Evolutionary conservation across 2,113 vertebrate genomes (phyloP).

Genomic region (Psephotus haematonotus): DNA sequence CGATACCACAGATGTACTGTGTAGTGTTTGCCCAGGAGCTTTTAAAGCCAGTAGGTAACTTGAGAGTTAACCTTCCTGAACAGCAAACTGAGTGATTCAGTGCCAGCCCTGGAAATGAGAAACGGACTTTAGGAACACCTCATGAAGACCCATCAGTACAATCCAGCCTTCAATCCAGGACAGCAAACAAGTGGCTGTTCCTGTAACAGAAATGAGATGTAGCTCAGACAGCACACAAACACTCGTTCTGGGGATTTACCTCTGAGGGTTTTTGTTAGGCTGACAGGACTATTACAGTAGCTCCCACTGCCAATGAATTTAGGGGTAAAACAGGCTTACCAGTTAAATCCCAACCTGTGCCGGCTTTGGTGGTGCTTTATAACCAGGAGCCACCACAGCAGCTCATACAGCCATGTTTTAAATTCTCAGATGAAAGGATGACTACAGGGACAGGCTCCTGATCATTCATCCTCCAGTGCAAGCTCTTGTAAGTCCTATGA

Average conservation of each 20-base stretch:
- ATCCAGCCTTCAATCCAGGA: neutral
- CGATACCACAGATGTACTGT: accelerated
- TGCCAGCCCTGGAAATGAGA: neutral
- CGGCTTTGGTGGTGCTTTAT: neutral
- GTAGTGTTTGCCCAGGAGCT: neutral
- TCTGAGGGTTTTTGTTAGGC: accelerated
- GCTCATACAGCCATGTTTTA: neutral
- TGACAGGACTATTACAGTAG: no score
- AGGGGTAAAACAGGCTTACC: neutral
- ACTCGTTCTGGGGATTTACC: neutral
- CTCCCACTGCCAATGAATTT: neutral
- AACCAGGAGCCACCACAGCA: neutral
- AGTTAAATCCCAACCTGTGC: neutral
- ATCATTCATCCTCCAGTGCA: neutral
- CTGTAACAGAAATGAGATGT: neutral
- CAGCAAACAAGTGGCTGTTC: neutral
- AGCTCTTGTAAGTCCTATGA: neutral
- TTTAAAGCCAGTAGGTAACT: neutral
- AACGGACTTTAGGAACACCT: neutral
- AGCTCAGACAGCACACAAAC: neutral
- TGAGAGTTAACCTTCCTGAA: neutral
- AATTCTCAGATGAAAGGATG: neutral
- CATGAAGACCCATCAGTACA: neutral
- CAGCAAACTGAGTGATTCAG: neutral
- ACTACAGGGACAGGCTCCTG: neutral